Percentiles rank a stretch among this genome's conserved stretches.
Conservation (phyloP, 1,140 invertebrate genomes). For the Musca domestica region DNA sequence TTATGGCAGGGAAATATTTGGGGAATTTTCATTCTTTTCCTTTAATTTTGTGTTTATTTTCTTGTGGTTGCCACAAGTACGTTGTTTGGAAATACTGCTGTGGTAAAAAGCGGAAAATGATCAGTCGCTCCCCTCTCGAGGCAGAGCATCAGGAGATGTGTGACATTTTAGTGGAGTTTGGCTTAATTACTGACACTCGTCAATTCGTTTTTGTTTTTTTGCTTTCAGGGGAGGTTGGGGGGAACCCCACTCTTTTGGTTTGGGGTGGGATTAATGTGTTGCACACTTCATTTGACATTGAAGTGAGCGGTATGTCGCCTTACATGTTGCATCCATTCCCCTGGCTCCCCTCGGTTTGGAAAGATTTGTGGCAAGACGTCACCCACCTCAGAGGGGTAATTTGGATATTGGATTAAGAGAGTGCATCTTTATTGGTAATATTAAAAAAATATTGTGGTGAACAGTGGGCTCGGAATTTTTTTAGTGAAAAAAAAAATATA, state of each 20-base stretch:
- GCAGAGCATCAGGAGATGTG: not conserved
- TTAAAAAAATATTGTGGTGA: too few species aligned
- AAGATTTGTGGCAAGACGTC: too few species aligned
- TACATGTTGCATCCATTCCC: not conserved
- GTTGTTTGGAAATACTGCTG: not conserved
- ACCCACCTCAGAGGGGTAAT: too few species aligned
- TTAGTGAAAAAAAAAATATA: too few species aligned
- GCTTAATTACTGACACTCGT: constrained; percentile 16
- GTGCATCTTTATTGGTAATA: too few species aligned
- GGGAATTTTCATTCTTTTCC: not conserved
- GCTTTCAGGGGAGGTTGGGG: not conserved
- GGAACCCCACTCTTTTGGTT: not conserved
- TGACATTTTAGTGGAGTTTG: constrained; percentile 8
- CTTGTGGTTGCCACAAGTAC: not conserved
- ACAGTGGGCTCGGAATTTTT: too few species aligned
- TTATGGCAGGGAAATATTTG: not conserved
- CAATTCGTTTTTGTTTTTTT: not conserved
- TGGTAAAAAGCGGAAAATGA: not conserved
- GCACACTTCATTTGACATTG: constrained; percentile 23
- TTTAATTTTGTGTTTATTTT: not conserved
- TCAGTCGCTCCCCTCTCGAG: not conserved
- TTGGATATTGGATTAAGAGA: too few species aligned
- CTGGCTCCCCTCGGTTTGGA: not conserved
- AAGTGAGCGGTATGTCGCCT: constrained; percentile 3
- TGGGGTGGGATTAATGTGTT: constrained; percentile 17